Evolutionary conservation across 2,888 invertebrate genomes (phyloP), one percentile per base, ranked within the genome.

Genomic region (Sarcophaga variegata): DNA sequence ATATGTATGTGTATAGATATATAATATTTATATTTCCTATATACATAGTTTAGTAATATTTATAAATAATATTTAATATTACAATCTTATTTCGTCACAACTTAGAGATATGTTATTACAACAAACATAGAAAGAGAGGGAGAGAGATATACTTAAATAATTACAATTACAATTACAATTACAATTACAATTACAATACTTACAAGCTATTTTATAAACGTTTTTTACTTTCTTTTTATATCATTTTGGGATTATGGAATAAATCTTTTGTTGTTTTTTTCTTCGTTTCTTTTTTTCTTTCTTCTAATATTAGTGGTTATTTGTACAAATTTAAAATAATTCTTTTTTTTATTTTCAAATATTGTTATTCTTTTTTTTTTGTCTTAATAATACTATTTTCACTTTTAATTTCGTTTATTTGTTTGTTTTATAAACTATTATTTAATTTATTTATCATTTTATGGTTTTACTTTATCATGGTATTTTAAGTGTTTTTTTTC

Each of bases 51-150:
- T 10, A 37, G 49, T 74, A 49, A 77, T 67, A 60, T 62, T 60
- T 75, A 54, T 49, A 14, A 74, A 59, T 45, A 54, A 75, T 75
- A 70, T 71, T 49, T 67, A 70, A 71, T 78, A 78, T 78, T 87
- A 79, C 77, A 87, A 77, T 72, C 10, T 14, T 49, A 76, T 67
- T 78, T 78, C 70, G 81, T 87, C 87, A 84, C 84, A 87, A 87
- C 87, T 87, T 84, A 87, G 78, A 76, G 76, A 86, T 83, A 86
- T 83, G 83, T 83, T 77, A 83, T 77, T 81, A 86, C 74, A 83
- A 83, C 62, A 86, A 83, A 81, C 67, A 86, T 74, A 83, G 25
- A 71, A 60, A 59, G 62, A 62, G 22, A 59, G 14, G 72, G 60
- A 64, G 59, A 67, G 62, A 64, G 81, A 81, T 84, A 84, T 81